Base-by-base conservation (phyloP, 1,140 invertebrate species). In the Nasonia longicornis region DNA sequence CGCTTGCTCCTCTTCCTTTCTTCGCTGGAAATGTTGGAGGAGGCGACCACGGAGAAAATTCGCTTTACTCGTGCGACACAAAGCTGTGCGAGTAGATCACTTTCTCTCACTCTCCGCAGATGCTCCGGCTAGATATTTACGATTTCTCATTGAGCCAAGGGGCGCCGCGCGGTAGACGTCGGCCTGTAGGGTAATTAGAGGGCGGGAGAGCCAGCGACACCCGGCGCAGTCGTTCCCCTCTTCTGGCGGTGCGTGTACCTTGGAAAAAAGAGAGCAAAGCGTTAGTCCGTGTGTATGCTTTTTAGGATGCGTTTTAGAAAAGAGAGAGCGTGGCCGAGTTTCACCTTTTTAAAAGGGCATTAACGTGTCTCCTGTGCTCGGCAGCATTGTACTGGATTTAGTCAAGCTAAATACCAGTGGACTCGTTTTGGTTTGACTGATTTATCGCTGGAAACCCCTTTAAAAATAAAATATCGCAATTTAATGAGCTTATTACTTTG, bases 121-220 rank as follows among this genome's bases (percentile, higher is more conserved):
- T 88, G 89, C 84, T n/a, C 31, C 70, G 20, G 85, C 82, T 77
- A 80, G 76, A 87, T 88, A 91, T 91, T 91, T 90, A 91, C 86
- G 87, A 79, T 83, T 73, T 52, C 86, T 87, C 87, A 87, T 88
- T 85, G 87, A 88, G 87, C 85, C 86, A 85, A 84, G 84, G 81
- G 84, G 85, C 76, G 80, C 83, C 84, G 83, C 26, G 83, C 20
- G 83, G 86, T 29, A 29, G 58, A 31, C 12, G n/a, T 14, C 48
- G 12, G 69, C 86, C 88, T 90, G 87, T 87, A 86, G 88, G 87
- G 89, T 89, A 91, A 91, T 91, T 91, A 91, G 89, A 90, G 90
- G 89, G 89, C 88, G 89, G 85, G 87, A 88, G 85, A 85, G 85
- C 38, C 63, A 8, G 45, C 58, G 10, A 66, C 38, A 45, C 52